phyloP scores from a whole-genome alignment of 2,888 invertebrate species.

The Iselma pallidipennis region DNA sequence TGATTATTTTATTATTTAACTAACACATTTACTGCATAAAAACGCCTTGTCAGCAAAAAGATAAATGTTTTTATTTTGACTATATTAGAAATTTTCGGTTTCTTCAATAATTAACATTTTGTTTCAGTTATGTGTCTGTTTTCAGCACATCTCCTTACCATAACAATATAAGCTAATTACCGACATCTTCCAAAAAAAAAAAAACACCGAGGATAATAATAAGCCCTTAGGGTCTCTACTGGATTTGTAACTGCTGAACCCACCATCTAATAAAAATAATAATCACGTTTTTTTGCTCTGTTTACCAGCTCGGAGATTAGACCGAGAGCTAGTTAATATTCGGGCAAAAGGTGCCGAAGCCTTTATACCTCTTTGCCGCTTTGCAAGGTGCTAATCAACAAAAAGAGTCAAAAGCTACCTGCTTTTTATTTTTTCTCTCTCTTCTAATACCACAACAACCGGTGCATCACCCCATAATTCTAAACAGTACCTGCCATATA shows the following conservation, averaged over 20 bases:
- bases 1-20: slow-evolving; percentile 8
- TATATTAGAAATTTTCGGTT: slow-evolving; percentile 2
- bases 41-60: background rate
- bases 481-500: background rate
- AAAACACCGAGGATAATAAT: slow-evolving; percentile 28
- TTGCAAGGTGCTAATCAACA: slow-evolving; percentile 28
- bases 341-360: slow-evolving; percentile 25
- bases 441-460: too few species aligned
- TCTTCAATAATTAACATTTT: slow-evolving; percentile 6
- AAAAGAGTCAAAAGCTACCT: slow-evolving; percentile 23
- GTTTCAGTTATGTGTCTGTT: background rate
- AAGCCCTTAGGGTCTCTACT: slow-evolving; percentile 10
- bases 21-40: slow-evolving; percentile 4
- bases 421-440: slow-evolving; percentile 3
- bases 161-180: slow-evolving; percentile 37
- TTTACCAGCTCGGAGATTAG: slow-evolving; percentile 25
- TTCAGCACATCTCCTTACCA: slow-evolving; percentile 28
- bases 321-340: slow-evolving; percentile 29
- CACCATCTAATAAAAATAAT: slow-evolving; percentile 16
- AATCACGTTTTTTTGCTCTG: slow-evolving; percentile 22
- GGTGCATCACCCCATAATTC: background rate
- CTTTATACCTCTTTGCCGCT: slow-evolving; percentile 25
- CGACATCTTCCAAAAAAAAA: slow-evolving; percentile 21
- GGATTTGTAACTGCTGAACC: slow-evolving; percentile 13
- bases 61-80: slow-evolving; percentile 4